Percentiles rank a stretch among this genome's conserved stretches.
Conservation (phyloP, 2,797 vertebrate genomes). For the Toxotes lorentzi region DNA sequence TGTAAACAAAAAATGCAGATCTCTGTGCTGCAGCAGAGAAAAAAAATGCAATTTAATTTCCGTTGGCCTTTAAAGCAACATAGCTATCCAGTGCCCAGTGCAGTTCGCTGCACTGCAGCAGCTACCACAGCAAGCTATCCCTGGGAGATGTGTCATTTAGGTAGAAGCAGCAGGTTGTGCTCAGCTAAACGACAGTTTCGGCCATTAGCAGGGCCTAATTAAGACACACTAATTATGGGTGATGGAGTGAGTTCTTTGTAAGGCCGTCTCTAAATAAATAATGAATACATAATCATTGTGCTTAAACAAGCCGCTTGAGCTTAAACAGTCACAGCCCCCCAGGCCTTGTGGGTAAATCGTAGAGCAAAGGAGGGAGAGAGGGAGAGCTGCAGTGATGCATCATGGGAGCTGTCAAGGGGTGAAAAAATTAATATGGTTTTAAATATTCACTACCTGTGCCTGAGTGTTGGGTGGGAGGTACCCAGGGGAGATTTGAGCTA, state of each 20-base stretch:
- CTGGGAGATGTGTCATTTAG: slow-evolving; percentile 77
- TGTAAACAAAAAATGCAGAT: not conserved
- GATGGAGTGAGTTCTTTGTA: slow-evolving; percentile 81
- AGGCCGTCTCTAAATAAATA: slow-evolving; percentile 76
- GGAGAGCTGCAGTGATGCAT: slow-evolving; percentile 64
- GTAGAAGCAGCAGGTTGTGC: slow-evolving; percentile 74
- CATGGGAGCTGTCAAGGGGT: slow-evolving; percentile 72
- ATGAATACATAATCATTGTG: slow-evolving; percentile 80
- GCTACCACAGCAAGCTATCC: slow-evolving; percentile 48
- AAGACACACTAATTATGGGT: slow-evolving; percentile 85
- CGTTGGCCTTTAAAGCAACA: slow-evolving; percentile 23
- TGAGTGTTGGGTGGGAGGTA: slow-evolving; percentile 56
- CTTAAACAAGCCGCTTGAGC: slow-evolving; percentile 81
- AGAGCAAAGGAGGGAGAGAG: slow-evolving; percentile 44
- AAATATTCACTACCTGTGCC: slow-evolving; percentile 76
- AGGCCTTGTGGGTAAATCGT: slow-evolving; percentile 69
- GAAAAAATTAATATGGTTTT: slow-evolving; percentile 69
- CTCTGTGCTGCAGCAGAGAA: not conserved
- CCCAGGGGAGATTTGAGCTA: slow-evolving; percentile 57
- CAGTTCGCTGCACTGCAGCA: slow-evolving; percentile 46
- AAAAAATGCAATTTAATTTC: slow-evolving; percentile 17
- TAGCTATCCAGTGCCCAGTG: slow-evolving; percentile 33
- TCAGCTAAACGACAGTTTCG: slow-evolving; percentile 78
- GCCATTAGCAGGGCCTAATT: slow-evolving; percentile 83
- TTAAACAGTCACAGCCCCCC: slow-evolving; percentile 68